A percentile compares a stretch with the other conserved stretches of the same genome.
Conservation (phyloP, 2,888 invertebrate genomes). For the Apodemia zela region DNA sequence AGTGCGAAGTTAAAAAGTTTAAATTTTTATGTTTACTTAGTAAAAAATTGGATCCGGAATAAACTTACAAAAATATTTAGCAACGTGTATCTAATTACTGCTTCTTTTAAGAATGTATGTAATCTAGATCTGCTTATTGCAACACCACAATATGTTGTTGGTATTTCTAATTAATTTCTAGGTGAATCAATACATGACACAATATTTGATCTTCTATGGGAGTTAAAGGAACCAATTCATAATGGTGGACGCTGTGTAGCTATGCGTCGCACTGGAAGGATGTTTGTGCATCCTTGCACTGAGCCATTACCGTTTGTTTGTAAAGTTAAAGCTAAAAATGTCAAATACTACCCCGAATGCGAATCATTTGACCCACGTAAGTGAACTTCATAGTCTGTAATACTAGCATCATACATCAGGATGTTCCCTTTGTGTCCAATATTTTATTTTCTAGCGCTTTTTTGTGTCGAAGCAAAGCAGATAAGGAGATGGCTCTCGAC, state of each 20-base stretch:
- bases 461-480: no score
- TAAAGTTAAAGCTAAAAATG: slow-evolving; percentile 38
- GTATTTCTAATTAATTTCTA: slow-evolving; percentile 25
- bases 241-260: slow-evolving; percentile 46
- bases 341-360: slow-evolving; percentile 41
- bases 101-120: background rate
- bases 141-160: background rate
- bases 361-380: slow-evolving; percentile 44
- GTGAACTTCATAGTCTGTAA: slow-evolving; percentile 24
- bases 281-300: slow-evolving; percentile 44
- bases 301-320: slow-evolving; percentile 44
- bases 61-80: no score
- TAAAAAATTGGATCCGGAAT: no score
- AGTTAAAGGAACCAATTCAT: slow-evolving; percentile 39
- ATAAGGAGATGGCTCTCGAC: no score
- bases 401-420: background rate
- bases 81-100: background rate
- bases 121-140: background rate
- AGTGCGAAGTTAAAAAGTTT: no score
- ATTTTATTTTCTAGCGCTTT: no score
- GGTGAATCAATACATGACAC: slow-evolving; percentile 41
- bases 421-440: no score
- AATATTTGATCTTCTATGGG: slow-evolving; percentile 48
- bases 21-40: no score
- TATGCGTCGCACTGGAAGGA: slow-evolving; percentile 44